phyloP scores from a whole-genome alignment of 2,888 invertebrate genomes.

The Agriopis leucophaearia region DNA sequence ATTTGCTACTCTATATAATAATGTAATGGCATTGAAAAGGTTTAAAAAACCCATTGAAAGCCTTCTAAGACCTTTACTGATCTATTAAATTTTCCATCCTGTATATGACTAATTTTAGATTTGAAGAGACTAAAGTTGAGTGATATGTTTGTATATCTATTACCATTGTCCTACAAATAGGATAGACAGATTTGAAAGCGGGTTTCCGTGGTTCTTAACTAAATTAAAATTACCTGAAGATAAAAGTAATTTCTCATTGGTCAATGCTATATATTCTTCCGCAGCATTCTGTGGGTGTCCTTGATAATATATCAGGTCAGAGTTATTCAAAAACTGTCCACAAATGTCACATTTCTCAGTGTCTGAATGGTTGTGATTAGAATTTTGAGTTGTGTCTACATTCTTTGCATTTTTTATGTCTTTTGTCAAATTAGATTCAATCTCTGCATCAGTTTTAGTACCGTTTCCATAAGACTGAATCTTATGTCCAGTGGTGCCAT shows the following conservation, averaged over 20 bases:
- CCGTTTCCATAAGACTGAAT: neutral
- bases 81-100: too few species aligned
- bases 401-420: constrained; percentile 21
- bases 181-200: too few species aligned
- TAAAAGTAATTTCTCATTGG: constrained; percentile 90
- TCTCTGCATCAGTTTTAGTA: neutral
- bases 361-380: constrained; percentile 40
- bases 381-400: neutral
- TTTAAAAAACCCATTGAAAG: too few species aligned
- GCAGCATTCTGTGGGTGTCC: constrained; percentile 92
- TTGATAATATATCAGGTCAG: constrained; percentile 86
- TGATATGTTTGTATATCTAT: too few species aligned
- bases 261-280: constrained; percentile 92
- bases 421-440: constrained; percentile 1
- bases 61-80: too few species aligned
- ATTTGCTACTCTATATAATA: too few species aligned
- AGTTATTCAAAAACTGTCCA: constrained; percentile 79
- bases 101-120: too few species aligned
- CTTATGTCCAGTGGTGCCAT: neutral
- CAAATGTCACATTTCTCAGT: constrained; percentile 78
- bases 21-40: too few species aligned
- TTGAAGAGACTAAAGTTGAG: too few species aligned
- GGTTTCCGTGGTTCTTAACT: too few species aligned
- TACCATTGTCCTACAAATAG: too few species aligned
- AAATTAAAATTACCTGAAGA: constrained; percentile 85